phyloP scores from a whole-genome alignment of 2,113 vertebrate genomes.

The Hiodon tergisus region DNA sequence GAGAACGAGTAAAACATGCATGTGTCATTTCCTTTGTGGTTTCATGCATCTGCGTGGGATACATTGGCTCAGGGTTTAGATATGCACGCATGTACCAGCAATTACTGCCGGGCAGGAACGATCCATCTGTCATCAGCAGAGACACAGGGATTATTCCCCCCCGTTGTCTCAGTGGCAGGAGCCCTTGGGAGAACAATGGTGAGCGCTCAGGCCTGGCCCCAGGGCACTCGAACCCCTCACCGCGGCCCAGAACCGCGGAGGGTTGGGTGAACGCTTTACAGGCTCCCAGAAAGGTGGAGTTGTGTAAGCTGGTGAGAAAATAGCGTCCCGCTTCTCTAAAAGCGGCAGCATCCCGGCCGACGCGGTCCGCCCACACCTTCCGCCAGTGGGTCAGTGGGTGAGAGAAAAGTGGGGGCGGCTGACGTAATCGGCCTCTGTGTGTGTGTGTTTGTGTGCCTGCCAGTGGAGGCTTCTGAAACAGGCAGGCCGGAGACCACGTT shows the following conservation, averaged over 20 bases:
- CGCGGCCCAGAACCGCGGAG: background rate
- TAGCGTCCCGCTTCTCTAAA: slow-evolving; percentile 60
- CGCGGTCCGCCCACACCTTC: slow-evolving; percentile 59
- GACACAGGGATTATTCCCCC: too few relatives aligned
- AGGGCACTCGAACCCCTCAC: too few relatives aligned
- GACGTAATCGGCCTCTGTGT: slow-evolving; percentile 32
- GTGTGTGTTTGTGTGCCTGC: slow-evolving; percentile 19
- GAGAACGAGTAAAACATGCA: too few relatives aligned
- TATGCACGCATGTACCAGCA: too few relatives aligned
- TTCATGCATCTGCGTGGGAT: too few relatives aligned
- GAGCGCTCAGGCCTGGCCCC: too few relatives aligned
- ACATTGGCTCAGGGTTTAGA: too few relatives aligned
- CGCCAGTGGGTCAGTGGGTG: slow-evolving; percentile 71
- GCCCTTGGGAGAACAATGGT: too few relatives aligned
- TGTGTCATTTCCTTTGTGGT: too few relatives aligned
- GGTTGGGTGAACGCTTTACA: slow-evolving; percentile 42
- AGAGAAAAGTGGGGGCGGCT: slow-evolving; percentile 43
- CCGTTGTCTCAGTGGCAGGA: too few relatives aligned
- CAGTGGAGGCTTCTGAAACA: slow-evolving; percentile 47
- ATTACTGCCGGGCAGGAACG: too few relatives aligned
- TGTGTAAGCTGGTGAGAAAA: slow-evolving; percentile 56
- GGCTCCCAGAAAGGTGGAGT: slow-evolving; percentile 28
- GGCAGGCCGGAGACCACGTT: slow-evolving; percentile 17
- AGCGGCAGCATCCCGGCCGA: slow-evolving; percentile 46
- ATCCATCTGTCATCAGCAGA: too few relatives aligned